Base-by-base conservation (phyloP, 1,140 invertebrate species). In the Tenebrio molitor region DNA sequence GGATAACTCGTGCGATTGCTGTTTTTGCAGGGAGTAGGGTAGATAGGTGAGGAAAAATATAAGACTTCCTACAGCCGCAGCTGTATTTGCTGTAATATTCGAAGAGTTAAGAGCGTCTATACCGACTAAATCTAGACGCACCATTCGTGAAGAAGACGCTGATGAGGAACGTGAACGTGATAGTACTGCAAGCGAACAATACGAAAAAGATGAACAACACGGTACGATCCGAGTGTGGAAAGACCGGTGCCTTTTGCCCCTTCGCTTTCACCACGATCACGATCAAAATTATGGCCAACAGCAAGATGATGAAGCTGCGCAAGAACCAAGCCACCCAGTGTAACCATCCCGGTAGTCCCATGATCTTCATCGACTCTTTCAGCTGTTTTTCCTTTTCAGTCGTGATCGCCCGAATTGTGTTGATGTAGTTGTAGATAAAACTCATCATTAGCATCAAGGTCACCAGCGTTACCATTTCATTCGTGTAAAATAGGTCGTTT, bases 261-360 rank as follows among this genome's bases (percentile, higher is more conserved):
- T 72, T 75, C 0, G 79, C 73, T 75, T 80, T 80, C n/a, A 79
- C 41, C 1, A 77, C 74, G 10, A 88, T 80, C 6, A 87, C 84
- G 42, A 90, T 87, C 6, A 89, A 67, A 21, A 86, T 79, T 3
- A 87, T 84, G n/a, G 89, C 88, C 65, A 93, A 85, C 0, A 89
- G 71, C 0, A 94, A 82, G 77, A 93, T 91, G 1, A 91, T 82
- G 74, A 94, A 90, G 62, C 90, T 89, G 77, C 94, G 92, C 12
- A 91, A 82, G 79, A 94, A 95, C 92, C 94, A 95, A 0, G 93
- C 92, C 1, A 87, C 80, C 92, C 93, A 95, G 78, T 95, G 93
- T 17, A 95, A 77, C 91, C 91, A 95, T 73, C 89, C 91, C 12
- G 88, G 87, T 7, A 96, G 81, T 1, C 94, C 94, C 93, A 95